Evolutionary conservation across 2,888 invertebrate species (phyloP).

Genomic region (Thymelicus sylvestris): DNA sequence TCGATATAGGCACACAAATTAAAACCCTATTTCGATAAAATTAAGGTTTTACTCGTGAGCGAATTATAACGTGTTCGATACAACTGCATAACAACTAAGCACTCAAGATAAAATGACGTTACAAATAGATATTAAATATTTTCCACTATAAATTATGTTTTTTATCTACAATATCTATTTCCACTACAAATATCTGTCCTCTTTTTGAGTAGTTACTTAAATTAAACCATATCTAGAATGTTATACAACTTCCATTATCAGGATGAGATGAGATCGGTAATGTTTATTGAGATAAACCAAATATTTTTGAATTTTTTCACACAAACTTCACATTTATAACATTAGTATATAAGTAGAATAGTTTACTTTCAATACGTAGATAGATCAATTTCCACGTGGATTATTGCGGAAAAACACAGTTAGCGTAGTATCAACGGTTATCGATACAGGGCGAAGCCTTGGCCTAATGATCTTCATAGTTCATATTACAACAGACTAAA

Average conservation of each 20-base stretch:
- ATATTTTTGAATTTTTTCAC: no score
- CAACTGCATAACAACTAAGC: not conserved
- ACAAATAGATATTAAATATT: not conserved
- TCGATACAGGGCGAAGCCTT: slow-evolving; percentile 22
- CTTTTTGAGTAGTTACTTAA: no score
- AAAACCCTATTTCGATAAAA: not conserved
- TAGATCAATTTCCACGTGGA: not conserved
- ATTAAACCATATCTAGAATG: not conserved
- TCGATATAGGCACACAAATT: not conserved
- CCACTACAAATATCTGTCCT: no score
- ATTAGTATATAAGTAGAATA: no score
- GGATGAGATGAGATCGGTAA: not conserved
- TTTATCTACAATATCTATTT: slow-evolving; percentile 1
- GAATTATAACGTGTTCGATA: not conserved
- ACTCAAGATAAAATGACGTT: not conserved
- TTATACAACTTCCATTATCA: not conserved
- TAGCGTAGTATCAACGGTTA: slow-evolving; percentile 6
- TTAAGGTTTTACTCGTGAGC: not conserved
- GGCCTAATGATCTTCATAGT: slow-evolving; percentile 19
- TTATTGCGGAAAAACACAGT: slow-evolving; percentile 13
- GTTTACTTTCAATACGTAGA: not conserved
- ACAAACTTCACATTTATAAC: no score
- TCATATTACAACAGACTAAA: slow-evolving; percentile 5
- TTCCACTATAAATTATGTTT: not conserved
- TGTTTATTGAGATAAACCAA: not conserved